Evolutionary conservation across 2,797 vertebrate species (phyloP), one percentile per base, ranked within the genome.

Genomic region (Onychomys arenicola): DNA sequence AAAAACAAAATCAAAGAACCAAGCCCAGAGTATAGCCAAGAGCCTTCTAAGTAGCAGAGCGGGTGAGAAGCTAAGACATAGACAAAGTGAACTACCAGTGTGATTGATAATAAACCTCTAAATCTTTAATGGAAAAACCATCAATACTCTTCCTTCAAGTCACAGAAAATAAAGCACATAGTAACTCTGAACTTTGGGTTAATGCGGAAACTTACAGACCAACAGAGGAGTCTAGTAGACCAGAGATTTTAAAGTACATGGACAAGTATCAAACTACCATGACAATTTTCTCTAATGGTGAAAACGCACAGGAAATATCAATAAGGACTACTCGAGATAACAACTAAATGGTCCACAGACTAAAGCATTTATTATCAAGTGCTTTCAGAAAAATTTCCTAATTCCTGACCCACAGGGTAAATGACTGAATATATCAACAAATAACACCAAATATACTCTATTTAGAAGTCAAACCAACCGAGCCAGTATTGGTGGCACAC

Each of bases 371-470:
- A 80, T 16, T 93, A 46, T 12, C 16, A 40, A 19, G 5, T 81
- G n/a, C 84, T 63, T 75, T 17, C 91, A 89, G 82, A 93, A 91
- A 93, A 83, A 10, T n/a, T 40, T 69, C 37, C 52, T 88, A 65
- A 94, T 49, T 10, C n/a, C 19, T 92, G 49, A 89, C 19, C 37
- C 77, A 89, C 3, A 76, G 13, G n/a, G 32, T 55, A 23, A 81
- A 91, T 67, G 63, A 90, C 27, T 94, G 63, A 88, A 84, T 80
- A 83, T 46, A 92, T 46, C 37, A 91, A 34, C 34, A n/a, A n/a
- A n/a, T n/a, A n/a, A n/a, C n/a, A 81, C 3, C 17, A 19, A 91
- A 90, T 65, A 29, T 21, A 95, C 88, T 52, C n/a, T 87, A 92
- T 59, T 21, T 87, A 75, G 65, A 94, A 92, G 57, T 92, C 61